A percentile compares a stretch with the other conserved stretches of the same genome.
Evolutionary conservation across 2,797 vertebrate species (phyloP).

Genomic region (Helostoma temminkii): DNA sequence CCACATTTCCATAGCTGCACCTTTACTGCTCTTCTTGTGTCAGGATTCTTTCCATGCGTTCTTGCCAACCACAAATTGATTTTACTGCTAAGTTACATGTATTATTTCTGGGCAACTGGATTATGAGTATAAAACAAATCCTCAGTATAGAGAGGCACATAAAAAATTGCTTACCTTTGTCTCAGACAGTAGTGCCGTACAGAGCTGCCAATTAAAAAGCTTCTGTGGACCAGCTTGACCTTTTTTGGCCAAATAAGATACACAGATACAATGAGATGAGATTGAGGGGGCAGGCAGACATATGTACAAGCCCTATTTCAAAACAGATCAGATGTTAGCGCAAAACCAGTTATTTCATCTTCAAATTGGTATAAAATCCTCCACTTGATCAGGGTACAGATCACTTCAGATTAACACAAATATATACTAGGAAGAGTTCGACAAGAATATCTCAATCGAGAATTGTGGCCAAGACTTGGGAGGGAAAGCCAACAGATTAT

Average conservation of each 20-base stretch:
- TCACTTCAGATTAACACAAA: too few species aligned
- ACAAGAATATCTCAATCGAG: too few species aligned
- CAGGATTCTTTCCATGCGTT: constrained; percentile 37
- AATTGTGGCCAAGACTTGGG: too few species aligned
- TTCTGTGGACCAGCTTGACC: constrained; percentile 73
- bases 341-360: too few species aligned
- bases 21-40: constrained; percentile 32
- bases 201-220: constrained; percentile 82
- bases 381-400: too few species aligned
- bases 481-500: too few species aligned
- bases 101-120: constrained; percentile 83
- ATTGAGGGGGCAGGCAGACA: constrained; percentile 46
- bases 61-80: constrained; percentile 65
- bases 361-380: too few species aligned
- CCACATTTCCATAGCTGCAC: constrained; percentile 29
- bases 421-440: too few species aligned
- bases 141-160: constrained; percentile 78
- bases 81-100: constrained; percentile 80
- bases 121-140: constrained; percentile 82
- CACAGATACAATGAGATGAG: constrained; percentile 39
- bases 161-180: constrained; percentile 66
- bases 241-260: constrained; percentile 86
- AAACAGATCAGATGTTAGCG: constrained; percentile 39
- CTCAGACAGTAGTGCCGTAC: constrained; percentile 83
- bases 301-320: constrained; percentile 26